These are phyloP conservation scores for Tetramorium simillimum DNA, from an alignment of 1,140 invertebrate species.

Conservation along the genomic window DNA sequence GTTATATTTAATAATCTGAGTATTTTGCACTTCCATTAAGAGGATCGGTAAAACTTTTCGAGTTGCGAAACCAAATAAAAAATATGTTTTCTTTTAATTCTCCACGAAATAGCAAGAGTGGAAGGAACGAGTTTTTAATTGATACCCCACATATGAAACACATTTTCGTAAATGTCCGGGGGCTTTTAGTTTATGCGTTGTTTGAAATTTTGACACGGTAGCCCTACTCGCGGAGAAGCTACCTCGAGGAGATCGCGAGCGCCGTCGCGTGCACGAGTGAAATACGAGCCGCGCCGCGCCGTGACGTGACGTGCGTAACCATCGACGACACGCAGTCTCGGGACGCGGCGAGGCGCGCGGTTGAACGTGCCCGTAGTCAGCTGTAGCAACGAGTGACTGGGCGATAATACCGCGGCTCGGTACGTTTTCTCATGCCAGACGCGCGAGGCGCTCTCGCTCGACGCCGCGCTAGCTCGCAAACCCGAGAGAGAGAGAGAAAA, in stretches of 20 bases:
- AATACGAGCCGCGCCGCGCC: slow-evolving; percentile 13
- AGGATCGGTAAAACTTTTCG: no score
- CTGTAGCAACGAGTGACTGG: slow-evolving; percentile 37
- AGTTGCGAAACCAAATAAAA: no score
- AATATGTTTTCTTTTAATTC: no score
- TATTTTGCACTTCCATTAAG: no score
- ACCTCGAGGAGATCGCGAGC: neutral
- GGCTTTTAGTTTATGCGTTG: no score
- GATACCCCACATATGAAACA: no score
- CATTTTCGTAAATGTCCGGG: no score
- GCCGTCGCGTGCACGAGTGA: neutral
- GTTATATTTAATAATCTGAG: no score
- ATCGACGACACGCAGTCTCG: slow-evolving; percentile 57
- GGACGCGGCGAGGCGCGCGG: slow-evolving; percentile 3
- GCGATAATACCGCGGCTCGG: slow-evolving; percentile 9
- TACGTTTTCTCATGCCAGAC: neutral
- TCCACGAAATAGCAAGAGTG: no score
- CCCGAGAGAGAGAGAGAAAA: no score
- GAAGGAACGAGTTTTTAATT: no score
- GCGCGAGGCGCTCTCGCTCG: slow-evolving; percentile 4
- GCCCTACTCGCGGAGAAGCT: neutral
- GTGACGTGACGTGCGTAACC: slow-evolving; percentile 36
- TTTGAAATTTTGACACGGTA: no score
- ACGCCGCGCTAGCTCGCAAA: neutral
- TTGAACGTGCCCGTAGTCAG: slow-evolving; percentile 19